phyloP scores from a whole-genome alignment of 2,797 vertebrate genomes.

The Carapus acus region DNA sequence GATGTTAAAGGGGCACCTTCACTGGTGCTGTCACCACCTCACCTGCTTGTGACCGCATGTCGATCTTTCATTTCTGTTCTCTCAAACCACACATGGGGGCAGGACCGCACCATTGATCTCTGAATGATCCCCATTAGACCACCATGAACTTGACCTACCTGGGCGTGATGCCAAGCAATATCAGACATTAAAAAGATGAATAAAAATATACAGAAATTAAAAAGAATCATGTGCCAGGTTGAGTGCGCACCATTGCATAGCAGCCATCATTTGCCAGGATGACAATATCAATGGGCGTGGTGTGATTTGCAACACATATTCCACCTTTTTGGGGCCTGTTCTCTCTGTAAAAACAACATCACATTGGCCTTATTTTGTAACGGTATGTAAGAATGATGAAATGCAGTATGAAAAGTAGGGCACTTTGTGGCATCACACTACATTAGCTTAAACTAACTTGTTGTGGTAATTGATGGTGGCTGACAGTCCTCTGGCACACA shows the following conservation, averaged over 20 bases:
- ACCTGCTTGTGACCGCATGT: slow-evolving; percentile 87
- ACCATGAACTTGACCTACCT: slow-evolving; percentile 93
- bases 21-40: slow-evolving; percentile 21
- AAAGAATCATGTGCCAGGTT: neutral
- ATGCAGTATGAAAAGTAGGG: too few species aligned
- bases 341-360: slow-evolving; percentile 70
- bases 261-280: slow-evolving; percentile 93
- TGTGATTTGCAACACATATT: slow-evolving; percentile 96
- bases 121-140: slow-evolving; percentile 92
- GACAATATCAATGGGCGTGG: slow-evolving; percentile 90
- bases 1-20: too few species aligned
- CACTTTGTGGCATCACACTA: neutral
- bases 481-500: slow-evolving; percentile 87
- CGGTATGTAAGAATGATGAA: too few species aligned
- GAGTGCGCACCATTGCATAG: slow-evolving; percentile 88
- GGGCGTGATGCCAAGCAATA: slow-evolving; percentile 10
- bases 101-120: slow-evolving; percentile 86
- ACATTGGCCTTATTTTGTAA: neutral
- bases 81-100: slow-evolving; percentile 96
- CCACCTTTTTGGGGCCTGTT: slow-evolving; percentile 90
- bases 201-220: neutral
- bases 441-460: slow-evolving; percentile 72
- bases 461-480: slow-evolving; percentile 88
- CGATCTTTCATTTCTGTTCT: slow-evolving; percentile 92
- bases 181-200: neutral